Percentiles rank a stretch among this genome's conserved stretches.
phyloP scores from a whole-genome alignment of 2,888 invertebrate species.

The Vannuccia rotundouncinata region DNA sequence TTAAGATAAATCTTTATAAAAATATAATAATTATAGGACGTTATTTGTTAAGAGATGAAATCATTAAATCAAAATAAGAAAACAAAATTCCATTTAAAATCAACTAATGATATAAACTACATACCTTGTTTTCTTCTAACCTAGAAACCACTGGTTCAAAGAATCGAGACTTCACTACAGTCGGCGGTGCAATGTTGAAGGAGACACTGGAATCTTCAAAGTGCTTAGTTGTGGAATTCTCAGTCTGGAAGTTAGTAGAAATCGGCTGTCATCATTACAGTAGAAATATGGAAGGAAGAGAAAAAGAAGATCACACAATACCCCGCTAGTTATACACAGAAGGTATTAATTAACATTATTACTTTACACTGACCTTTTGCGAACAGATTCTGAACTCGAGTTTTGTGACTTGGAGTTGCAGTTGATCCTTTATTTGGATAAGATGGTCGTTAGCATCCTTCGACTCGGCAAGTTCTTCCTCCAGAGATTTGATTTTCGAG shows the following conservation, averaged over 20 bases:
- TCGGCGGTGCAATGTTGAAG: neutral
- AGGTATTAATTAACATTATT: neutral
- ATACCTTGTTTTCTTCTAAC: neutral
- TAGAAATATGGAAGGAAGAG: too few relatives aligned
- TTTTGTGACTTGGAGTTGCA: neutral
- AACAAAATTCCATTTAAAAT: too few relatives aligned
- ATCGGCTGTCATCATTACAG: too few relatives aligned
- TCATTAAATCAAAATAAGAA: too few relatives aligned
- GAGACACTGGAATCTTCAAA: neutral
- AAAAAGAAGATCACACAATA: too few relatives aligned
- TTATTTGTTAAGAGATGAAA: too few relatives aligned
- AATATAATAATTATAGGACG: too few relatives aligned
- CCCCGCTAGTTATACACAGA: neutral
- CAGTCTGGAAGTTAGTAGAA: too few relatives aligned
- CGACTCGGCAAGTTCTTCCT: conserved; percentile 4
- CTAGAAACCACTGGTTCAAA: neutral
- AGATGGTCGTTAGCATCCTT: neutral
- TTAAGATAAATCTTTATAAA: too few relatives aligned
- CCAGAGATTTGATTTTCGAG: neutral
- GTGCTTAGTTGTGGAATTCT: neutral
- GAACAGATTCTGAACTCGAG: neutral
- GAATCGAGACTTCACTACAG: neutral
- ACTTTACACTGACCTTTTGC: neutral
- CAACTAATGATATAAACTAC: too few relatives aligned
- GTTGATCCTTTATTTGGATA: conserved; percentile 2